Evolutionary conservation across 2,888 invertebrate species (phyloP).

Genomic region (Eupithecia pulchellata): DNA sequence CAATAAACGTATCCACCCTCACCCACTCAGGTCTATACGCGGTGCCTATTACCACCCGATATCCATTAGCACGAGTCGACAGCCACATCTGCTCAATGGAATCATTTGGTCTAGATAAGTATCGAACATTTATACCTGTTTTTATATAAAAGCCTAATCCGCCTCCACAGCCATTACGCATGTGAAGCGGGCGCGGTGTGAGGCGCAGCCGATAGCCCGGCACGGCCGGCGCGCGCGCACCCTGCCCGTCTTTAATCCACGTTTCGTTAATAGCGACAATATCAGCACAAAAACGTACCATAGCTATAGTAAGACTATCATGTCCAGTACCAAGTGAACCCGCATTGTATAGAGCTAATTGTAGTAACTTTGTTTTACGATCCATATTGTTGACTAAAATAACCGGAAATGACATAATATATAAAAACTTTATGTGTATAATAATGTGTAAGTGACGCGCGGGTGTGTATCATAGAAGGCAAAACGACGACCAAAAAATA

Average conservation of each 20-base stretch:
- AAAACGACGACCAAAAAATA: background rate
- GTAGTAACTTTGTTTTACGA: conserved; percentile 9
- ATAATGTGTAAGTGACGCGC: background rate
- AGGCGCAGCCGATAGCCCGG: conserved; percentile 14
- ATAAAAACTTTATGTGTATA: background rate
- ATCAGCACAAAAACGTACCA: conserved; percentile 9
- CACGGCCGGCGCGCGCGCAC: too few relatives aligned
- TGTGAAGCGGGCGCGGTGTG: conserved; percentile 1
- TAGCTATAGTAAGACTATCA: conserved; percentile 14
- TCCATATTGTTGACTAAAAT: background rate
- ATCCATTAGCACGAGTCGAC: background rate
- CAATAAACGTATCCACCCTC: background rate
- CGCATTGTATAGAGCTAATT: conserved; percentile 16
- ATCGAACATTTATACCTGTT: conserved; percentile 5
- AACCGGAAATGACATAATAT: background rate
- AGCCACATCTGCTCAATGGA: conserved; percentile 16
- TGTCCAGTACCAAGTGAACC: conserved; percentile 10
- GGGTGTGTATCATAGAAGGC: background rate
- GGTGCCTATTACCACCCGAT: background rate
- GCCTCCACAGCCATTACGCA: background rate
- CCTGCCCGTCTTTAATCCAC: conserved; percentile 7
- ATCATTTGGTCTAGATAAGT: conserved; percentile 13
- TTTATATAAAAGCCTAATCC: conserved; percentile 13
- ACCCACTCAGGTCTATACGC: conserved; percentile 11
- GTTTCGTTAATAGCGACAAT: conserved; percentile 16